Conservation (phyloP, 2,797 vertebrate species). For the Phoeniculus purpureus region DNA sequence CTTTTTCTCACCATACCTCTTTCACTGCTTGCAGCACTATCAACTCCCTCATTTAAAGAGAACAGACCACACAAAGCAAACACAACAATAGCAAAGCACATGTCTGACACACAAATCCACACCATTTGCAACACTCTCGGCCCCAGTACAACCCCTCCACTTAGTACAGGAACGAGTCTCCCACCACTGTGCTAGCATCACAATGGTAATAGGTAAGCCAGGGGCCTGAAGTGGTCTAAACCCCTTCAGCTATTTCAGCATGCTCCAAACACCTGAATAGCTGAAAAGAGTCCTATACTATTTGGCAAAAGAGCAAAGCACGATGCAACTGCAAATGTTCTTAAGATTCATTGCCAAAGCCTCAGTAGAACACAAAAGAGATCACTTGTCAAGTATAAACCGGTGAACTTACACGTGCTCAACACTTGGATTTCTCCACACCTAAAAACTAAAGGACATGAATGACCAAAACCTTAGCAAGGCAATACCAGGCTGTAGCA, state of each 20-base stretch:
- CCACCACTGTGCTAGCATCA: neutral
- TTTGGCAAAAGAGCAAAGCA: neutral
- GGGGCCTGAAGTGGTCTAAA: neutral
- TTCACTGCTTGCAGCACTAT: neutral
- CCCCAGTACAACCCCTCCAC: neutral
- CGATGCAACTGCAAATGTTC: neutral
- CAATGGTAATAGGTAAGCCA: neutral
- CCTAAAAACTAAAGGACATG: neutral
- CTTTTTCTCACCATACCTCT: neutral
- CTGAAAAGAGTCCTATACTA: neutral
- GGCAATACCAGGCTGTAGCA: neutral
- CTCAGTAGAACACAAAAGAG: neutral
- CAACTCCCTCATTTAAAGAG: neutral
- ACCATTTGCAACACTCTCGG: neutral
- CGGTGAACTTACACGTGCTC: neutral
- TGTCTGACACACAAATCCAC: neutral
- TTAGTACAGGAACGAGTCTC: neutral
- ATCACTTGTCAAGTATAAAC: neutral
- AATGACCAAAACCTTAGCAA: neutral
- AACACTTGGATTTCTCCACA: neutral
- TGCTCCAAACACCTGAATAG: neutral
- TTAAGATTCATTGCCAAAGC: neutral
- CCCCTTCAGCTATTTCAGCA: neutral
- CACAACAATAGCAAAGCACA: neutral
- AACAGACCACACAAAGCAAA: neutral